Conservation (phyloP, 2,113 vertebrate genomes). For the Marcusenius ussheri region DNA sequence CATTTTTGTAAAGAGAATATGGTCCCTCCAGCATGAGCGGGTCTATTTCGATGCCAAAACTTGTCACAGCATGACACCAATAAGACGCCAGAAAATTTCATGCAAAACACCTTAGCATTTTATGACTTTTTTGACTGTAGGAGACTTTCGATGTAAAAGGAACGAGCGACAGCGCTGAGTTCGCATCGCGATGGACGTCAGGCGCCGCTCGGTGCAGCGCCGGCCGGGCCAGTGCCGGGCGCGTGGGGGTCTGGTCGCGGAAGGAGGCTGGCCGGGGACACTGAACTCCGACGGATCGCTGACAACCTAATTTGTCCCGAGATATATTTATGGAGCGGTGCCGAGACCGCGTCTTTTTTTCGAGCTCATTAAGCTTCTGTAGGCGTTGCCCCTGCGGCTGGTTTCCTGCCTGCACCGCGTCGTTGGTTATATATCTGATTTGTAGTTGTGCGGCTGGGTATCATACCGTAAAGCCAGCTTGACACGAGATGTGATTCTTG, state of each 20-base stretch:
- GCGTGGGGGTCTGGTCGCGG: background rate
- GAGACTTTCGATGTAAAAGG: background rate
- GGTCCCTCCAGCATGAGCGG: background rate
- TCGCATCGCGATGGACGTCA: background rate
- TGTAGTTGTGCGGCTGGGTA: background rate
- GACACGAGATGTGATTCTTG: background rate
- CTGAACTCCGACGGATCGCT: background rate
- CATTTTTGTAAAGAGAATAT: background rate
- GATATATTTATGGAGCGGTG: background rate
- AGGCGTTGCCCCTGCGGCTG: background rate
- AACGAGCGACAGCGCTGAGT: background rate
- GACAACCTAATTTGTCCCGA: background rate
- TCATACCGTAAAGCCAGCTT: background rate
- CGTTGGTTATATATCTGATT: background rate
- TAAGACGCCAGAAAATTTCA: background rate
- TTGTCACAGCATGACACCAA: background rate
- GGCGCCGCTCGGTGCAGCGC: background rate
- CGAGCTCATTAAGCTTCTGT: background rate
- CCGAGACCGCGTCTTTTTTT: background rate
- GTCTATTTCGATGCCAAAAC: background rate
- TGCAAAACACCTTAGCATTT: background rate
- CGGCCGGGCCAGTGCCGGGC: background rate
- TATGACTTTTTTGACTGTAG: background rate
- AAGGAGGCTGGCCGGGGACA: background rate
- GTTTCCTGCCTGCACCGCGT: background rate